These are phyloP conservation scores for Notothenia rossii DNA, from an alignment of 2,113 vertebrate species.

Conservation along the genomic window DNA sequence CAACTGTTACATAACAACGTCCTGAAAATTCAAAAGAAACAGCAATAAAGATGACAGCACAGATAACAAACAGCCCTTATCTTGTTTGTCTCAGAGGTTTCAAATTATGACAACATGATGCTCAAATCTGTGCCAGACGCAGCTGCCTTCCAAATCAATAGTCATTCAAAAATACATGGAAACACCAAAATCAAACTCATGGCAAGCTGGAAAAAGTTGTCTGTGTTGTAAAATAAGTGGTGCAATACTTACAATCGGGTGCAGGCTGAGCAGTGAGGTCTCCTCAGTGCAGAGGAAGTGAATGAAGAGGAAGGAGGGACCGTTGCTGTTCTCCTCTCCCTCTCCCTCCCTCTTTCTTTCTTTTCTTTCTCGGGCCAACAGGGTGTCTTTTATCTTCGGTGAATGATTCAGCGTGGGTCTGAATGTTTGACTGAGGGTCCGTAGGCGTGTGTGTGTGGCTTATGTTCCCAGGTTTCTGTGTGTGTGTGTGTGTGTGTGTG, in stretches of 20 bases:
- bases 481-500: slow-evolving; percentile 16
- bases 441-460: slow-evolving; percentile 51
- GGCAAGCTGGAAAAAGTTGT: not conserved
- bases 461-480: slow-evolving; percentile 2
- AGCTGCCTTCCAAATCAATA: not conserved
- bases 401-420: slow-evolving; percentile 72
- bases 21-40: not conserved
- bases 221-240: slow-evolving; percentile 19
- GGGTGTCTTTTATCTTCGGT: slow-evolving; percentile 72
- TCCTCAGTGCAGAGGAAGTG: slow-evolving; percentile 70
- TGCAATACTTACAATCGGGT: slow-evolving; percentile 73
- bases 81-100: slow-evolving; percentile 26
- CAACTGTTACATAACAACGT: slow-evolving; percentile 32
- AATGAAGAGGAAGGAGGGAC: slow-evolving; percentile 70
- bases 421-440: slow-evolving; percentile 62
- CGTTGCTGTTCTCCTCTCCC: slow-evolving; percentile 46
- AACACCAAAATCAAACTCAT: not conserved
- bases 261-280: slow-evolving; percentile 63
- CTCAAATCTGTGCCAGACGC: not conserved
- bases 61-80: not conserved
- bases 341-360: slow-evolving; percentile 37
- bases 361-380: slow-evolving; percentile 67
- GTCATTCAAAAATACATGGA: not conserved
- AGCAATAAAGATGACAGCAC: slow-evolving; percentile 1
- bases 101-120: slow-evolving; percentile 20